These are phyloP conservation scores for Martes flavigula DNA, from an alignment of 2,797 vertebrate genomes.

Conservation along the genomic window DNA sequence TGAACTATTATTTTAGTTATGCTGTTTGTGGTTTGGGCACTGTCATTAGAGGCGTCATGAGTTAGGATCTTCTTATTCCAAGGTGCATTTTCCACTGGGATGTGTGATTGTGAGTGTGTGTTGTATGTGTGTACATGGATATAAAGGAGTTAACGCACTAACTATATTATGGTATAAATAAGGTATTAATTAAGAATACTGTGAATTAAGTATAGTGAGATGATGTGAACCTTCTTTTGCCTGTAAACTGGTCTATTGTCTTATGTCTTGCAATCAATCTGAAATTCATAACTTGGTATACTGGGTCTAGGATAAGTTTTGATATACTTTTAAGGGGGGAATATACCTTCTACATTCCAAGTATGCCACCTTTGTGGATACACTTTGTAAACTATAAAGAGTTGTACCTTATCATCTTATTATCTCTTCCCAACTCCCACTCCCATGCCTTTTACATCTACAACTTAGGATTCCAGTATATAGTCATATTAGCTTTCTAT, in stretches of 20 bases:
- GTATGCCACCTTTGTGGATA: not conserved
- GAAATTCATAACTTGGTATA: not conserved
- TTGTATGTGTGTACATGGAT: not conserved
- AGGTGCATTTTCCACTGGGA: not conserved
- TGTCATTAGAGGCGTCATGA: not conserved
- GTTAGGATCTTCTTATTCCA: not conserved
- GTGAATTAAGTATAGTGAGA: not conserved
- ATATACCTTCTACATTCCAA: not conserved
- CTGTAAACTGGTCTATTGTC: not conserved
- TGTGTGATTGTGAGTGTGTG: not conserved
- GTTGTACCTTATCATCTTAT: not conserved
- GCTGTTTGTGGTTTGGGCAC: not conserved
- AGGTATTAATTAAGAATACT: not conserved
- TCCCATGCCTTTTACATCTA: not conserved
- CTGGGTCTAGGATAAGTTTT: not conserved
- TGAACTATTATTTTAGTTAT: not conserved
- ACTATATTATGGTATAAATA: not conserved
- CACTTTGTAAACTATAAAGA: not conserved
- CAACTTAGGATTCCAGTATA: not conserved
- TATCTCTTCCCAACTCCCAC: not conserved
- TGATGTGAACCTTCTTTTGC: not conserved
- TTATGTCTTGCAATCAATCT: not conserved
- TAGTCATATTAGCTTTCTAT: not conserved
- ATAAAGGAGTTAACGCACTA: not conserved
- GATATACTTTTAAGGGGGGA: not conserved